Evolutionary conservation across 2,113 vertebrate species (phyloP), one percentile per base, ranked within the genome.

Genomic region (Poeciliopsis retropinna): DNA sequence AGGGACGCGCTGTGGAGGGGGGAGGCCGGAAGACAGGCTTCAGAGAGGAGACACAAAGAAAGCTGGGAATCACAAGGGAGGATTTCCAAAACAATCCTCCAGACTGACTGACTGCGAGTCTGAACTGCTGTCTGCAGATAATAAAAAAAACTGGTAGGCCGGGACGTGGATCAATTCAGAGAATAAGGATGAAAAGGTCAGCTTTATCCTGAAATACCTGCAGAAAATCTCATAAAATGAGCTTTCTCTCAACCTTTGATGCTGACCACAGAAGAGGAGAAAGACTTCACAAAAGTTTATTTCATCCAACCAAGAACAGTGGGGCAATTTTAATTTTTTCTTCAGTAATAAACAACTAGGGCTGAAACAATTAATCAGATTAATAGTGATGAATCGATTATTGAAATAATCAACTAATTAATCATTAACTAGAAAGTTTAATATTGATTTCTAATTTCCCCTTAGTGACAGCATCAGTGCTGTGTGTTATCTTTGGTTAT

Each of bases 41-140:
- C 79, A 73, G 81, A 81, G 80, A 83, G 65, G 83, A 88, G 84
- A 90, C 87, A 90, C 86, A 89, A 90, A 88, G 90, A 90, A 79
- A 80, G 84, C 81, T 12, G 70, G 82, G 73, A 84, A 78, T 85
- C 83, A 87, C 70, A n/a, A 81, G 85, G 85, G 87, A 90, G 67
- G 82, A 77, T 81, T 90, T 79, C 83, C 81, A 77, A 86, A 90
- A 89, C 80, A 87, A 80, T 70, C 73, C 60, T 70, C 60, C 80
- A 77, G 81, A 83, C 84, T 89, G 30, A 37, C n/a, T 81, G 81
- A 57, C 51, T 57, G 51, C 22, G 22, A 71, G 74, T 63, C 79
- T 69, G 83, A 73, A 47, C 73, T 70, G 79, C 11, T 67, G 77
- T 76, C 81, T 76, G 79, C 76, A 80, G 78, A 80, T 65, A 69